Base-by-base conservation (phyloP, 2,888 invertebrate species). In the Oxycera nigricornis region DNA sequence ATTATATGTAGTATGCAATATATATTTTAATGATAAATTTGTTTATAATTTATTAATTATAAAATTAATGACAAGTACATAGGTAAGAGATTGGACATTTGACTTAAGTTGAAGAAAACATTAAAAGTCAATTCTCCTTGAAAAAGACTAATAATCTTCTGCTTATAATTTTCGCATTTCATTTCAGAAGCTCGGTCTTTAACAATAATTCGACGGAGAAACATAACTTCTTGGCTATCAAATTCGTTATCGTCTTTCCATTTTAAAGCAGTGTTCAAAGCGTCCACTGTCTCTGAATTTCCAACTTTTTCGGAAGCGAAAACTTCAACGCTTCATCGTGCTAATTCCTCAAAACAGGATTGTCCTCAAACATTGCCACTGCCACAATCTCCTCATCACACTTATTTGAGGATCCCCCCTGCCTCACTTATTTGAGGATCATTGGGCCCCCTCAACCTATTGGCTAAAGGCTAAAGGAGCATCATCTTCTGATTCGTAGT, bases 381-480 rank as follows among this genome's bases (percentile, higher is more conserved):
- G 11, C n/a, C 46, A 46, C 14, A 46, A 46, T 46, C 14, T 46
- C 6, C 14, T 46, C 14, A 46, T 46, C 46, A 46, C 46, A 14
- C 14, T n/a, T 46, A n/a, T 3, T 46, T 46, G 46, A 46, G 46
- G n/a, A n/a, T n/a, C n/a, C n/a, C 46, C 17, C 17, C 46, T 46
- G 46, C 46, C 46, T 46, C 46, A 46, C 46, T 46, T 46, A 46
- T 46, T 46, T 46, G 46, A 46, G 46, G 46, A 46, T 46, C 46
- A 46, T 46, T 11, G 46, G 46, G 46, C 14, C 14, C 4, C 4
- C 4, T 14, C 46, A 46, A 46, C 46, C 46, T 46, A 46, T 2
- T 7, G 14, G 46, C 46, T 46, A 2, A n/a, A n/a, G 14, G 46
- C 46, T 46, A 7, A 46, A 11, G 46, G 46, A 46, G 17, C 46